A percentile compares a stretch with the other conserved stretches of the same genome.
Evolutionary conservation across 2,888 invertebrate genomes (phyloP).

Genomic region (Toxonevra muliebris): DNA sequence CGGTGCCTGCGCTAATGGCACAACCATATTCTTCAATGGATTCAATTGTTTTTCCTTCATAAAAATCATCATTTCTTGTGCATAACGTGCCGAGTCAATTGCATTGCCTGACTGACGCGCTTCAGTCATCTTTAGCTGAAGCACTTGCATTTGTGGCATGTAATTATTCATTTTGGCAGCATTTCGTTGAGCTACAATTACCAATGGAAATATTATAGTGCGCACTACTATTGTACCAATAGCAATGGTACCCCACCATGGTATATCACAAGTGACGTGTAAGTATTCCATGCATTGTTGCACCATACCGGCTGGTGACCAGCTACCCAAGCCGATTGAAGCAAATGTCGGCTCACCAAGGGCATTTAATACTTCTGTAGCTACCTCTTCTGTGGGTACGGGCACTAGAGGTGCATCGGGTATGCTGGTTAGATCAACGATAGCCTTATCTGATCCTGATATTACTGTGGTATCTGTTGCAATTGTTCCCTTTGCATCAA

Average conservation of each 20-base stretch:
- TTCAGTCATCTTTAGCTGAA: slow-evolving; percentile 87
- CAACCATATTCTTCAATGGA: slow-evolving; percentile 81
- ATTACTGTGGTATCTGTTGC: slow-evolving; percentile 17
- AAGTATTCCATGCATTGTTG: slow-evolving; percentile 83
- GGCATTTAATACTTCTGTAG: slow-evolving; percentile 41
- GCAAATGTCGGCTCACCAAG: slow-evolving; percentile 80
- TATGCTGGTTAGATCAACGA: slow-evolving; percentile 51
- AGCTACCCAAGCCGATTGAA: slow-evolving; percentile 84
- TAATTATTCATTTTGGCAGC: slow-evolving; percentile 83
- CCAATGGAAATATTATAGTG: slow-evolving; percentile 82
- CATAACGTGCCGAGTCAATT: slow-evolving; percentile 78
- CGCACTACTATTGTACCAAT: slow-evolving; percentile 83
- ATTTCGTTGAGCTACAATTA: slow-evolving; percentile 83
- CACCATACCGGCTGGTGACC: slow-evolving; percentile 83
- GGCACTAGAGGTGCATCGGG: slow-evolving; percentile 56
- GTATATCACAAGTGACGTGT: slow-evolving; percentile 82
- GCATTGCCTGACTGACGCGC: slow-evolving; percentile 86
- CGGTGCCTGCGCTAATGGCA: slow-evolving; percentile 84
- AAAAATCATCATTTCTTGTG: slow-evolving; percentile 80
- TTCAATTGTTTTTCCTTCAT: slow-evolving; percentile 85
- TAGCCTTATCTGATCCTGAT: slow-evolving; percentile 37
- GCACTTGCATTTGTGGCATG: slow-evolving; percentile 82
- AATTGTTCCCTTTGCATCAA: slow-evolving; percentile 34
- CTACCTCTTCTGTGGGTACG: slow-evolving; percentile 28
- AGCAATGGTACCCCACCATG: slow-evolving; percentile 93